These are phyloP conservation scores for Coenonympha glycerion DNA, from an alignment of 2,888 invertebrate genomes.

Conservation along the genomic window DNA sequence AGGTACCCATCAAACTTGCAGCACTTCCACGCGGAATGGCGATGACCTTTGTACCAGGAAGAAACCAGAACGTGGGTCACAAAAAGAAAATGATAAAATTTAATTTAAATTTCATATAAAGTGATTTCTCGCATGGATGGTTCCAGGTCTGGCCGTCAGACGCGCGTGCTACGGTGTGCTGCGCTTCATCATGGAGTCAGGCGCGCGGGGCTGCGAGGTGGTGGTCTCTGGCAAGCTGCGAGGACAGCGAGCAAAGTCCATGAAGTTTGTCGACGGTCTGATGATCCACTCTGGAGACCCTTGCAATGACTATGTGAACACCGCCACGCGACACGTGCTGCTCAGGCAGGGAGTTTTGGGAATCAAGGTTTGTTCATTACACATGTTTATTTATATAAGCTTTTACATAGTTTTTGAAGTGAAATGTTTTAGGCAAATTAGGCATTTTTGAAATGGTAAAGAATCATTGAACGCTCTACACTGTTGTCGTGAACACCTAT, in stretches of 20 bases:
- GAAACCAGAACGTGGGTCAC: no score
- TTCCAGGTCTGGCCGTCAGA: slow-evolving; percentile 79
- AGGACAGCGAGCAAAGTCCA: slow-evolving; percentile 99
- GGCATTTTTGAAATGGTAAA: not conserved
- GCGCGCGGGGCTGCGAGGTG: slow-evolving; percentile 97
- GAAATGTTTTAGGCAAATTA: no score
- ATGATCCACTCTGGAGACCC: slow-evolving; percentile 99
- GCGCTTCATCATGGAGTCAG: slow-evolving; percentile 98
- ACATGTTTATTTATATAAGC: no score
- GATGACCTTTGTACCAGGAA: no score
- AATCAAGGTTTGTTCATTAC: slow-evolving; percentile 78
- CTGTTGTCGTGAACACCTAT: no score
- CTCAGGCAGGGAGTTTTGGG: slow-evolving; percentile 91
- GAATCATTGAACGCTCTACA: no score
- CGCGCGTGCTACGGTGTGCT: slow-evolving; percentile 99
- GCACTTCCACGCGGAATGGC: no score
- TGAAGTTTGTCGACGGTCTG: slow-evolving; percentile 99
- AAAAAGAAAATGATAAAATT: no score
- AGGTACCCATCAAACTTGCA: no score
- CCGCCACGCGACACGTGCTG: slow-evolving; percentile 97
- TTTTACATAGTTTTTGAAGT: no score
- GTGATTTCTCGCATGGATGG: no score
- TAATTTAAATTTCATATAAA: no score
- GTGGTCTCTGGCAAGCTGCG: slow-evolving; percentile 99
- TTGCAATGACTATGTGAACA: slow-evolving; percentile 98